phyloP scores from a whole-genome alignment of 2,797 vertebrate genomes.

The Phyllotis vaccarum region DNA sequence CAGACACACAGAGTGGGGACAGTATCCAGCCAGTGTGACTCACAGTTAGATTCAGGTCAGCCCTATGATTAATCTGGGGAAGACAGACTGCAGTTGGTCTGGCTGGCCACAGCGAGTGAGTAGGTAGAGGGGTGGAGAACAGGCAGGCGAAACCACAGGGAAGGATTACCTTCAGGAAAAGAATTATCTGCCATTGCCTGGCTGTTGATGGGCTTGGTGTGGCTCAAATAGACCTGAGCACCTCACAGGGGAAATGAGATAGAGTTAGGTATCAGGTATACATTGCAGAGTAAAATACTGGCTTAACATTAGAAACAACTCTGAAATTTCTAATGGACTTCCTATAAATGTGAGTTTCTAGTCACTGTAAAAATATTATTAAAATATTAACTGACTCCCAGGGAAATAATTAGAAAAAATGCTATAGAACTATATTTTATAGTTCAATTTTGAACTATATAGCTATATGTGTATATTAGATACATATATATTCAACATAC shows the following conservation, averaged over 20 bases:
- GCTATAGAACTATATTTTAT: neutral
- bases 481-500: neutral
- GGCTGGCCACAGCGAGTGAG: no score
- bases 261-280: neutral
- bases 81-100: neutral
- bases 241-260: neutral
- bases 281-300: neutral
- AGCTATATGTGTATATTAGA: neutral
- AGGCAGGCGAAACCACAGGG: neutral
- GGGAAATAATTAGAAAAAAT: slow-evolving; percentile 7
- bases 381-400: neutral
- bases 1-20: neutral
- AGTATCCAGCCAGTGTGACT: neutral
- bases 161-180: neutral
- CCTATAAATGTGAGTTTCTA: neutral
- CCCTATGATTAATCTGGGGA: neutral
- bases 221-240: neutral
- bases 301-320: neutral
- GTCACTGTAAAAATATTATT: neutral
- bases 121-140: neutral
- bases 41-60: neutral
- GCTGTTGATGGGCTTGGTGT: neutral
- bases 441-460: neutral
- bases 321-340: neutral
- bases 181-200: neutral